These are phyloP conservation scores for Acestrorhynchus altus DNA, from an alignment of 2,797 vertebrate species.

Conservation along the genomic window DNA sequence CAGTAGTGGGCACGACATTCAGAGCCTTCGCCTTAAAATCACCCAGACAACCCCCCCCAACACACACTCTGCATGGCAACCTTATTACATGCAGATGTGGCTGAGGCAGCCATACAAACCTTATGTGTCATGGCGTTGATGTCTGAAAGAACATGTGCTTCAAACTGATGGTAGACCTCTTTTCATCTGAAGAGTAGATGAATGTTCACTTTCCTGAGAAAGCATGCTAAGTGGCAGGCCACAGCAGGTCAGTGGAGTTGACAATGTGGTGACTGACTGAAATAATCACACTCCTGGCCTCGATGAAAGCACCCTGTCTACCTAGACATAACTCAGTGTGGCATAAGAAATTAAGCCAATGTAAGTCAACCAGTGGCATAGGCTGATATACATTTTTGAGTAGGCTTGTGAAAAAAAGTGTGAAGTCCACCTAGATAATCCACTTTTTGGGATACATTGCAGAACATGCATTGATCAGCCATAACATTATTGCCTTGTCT, in stretches of 20 bases:
- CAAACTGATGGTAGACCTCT: slow-evolving; percentile 8
- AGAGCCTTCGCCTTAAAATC: slow-evolving; percentile 34
- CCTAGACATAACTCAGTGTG: slow-evolving; percentile 1
- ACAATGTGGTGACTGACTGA: slow-evolving; percentile 2
- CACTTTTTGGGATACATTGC: too few relatives aligned
- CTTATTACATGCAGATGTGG: slow-evolving; percentile 51
- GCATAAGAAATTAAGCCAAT: neutral
- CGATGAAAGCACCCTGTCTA: neutral
- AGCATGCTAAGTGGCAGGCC: slow-evolving; percentile 10
- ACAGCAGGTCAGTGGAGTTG: neutral
- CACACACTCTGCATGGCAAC: slow-evolving; percentile 33
- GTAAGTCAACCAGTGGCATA: too few relatives aligned
- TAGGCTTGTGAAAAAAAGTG: too few relatives aligned
- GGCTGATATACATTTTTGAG: too few relatives aligned
- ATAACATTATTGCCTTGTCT: too few relatives aligned
- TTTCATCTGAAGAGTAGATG: slow-evolving; percentile 27
- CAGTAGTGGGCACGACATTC: slow-evolving; percentile 24
- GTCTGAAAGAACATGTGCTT: slow-evolving; percentile 28
- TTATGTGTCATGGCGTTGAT: slow-evolving; percentile 37
- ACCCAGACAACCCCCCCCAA: neutral
- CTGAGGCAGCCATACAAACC: slow-evolving; percentile 41
- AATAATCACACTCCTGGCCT: neutral
- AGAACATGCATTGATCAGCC: too few relatives aligned
- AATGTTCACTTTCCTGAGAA: neutral
- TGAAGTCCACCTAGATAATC: too few relatives aligned